Percentiles rank a stretch among this genome's conserved stretches.
Conservation (phyloP, 2,888 invertebrate genomes). For the Noctua janthina region DNA sequence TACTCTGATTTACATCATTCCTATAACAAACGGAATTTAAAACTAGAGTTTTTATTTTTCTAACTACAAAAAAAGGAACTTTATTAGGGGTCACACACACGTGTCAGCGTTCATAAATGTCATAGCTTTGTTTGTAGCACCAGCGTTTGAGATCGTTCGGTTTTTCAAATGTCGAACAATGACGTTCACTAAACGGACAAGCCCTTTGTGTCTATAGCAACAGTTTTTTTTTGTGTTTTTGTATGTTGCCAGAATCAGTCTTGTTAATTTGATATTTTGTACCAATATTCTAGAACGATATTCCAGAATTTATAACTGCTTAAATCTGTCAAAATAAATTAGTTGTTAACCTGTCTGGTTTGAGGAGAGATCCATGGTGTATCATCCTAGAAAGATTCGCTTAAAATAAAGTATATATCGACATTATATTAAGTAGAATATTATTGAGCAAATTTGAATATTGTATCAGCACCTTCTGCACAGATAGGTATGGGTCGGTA, state of each 20-base stretch:
- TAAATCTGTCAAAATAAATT: neutral
- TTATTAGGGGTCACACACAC: slow-evolving; percentile 72
- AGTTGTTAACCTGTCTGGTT: neutral
- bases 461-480: neutral
- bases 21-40: slow-evolving; percentile 33
- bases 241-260: neutral
- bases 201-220: slow-evolving; percentile 76
- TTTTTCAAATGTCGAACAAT: slow-evolving; percentile 83
- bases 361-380: neutral
- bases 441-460: neutral
- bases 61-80: slow-evolving; percentile 34
- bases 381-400: too few relatives aligned
- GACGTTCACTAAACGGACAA: slow-evolving; percentile 69
- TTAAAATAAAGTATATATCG: neutral
- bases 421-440: neutral
- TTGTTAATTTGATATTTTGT: neutral
- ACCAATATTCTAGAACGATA: neutral
- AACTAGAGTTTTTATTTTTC: slow-evolving; percentile 28
- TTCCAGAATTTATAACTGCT: neutral
- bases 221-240: slow-evolving; percentile 78
- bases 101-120: slow-evolving; percentile 84
- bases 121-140: slow-evolving; percentile 75
- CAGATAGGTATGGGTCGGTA: neutral
- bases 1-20: slow-evolving; percentile 36
- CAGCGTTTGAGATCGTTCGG: slow-evolving; percentile 77